Base-by-base conservation (phyloP, 2,888 invertebrate genomes). In the Agriotes lineatus region DNA sequence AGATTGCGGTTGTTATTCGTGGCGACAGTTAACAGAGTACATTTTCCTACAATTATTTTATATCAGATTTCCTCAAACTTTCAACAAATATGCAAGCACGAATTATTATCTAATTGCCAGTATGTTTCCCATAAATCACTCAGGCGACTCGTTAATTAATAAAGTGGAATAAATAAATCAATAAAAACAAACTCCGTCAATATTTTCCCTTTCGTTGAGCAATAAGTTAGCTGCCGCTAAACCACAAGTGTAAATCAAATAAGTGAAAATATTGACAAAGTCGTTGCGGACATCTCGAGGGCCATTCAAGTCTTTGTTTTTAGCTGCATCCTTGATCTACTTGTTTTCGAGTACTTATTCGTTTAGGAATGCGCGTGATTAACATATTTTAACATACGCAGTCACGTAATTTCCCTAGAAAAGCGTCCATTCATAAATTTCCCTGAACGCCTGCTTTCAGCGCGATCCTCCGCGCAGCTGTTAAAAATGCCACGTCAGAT, bases 321-420 rank as follows among this genome's bases (percentile, higher is more conserved):
- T 57, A 64, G 37, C 25, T 35, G 45, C 62, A 67, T 62, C 62
- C 62, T 67, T 67, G 67, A 62, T 67, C 62, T 67, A 67, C 58
- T 67, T 67, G 42, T 50, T 18, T 39, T 33, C 45, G 39, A 50
- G 20, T 45, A 39, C 25, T 19, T 14, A 33, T 59, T 50, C 37
- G 22, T 59, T 39, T 54, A 54, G 42, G 54, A 60, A 60, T 52
- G 45, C 20, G 39, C 12, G 12, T 35, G 56, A 67, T 62, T 67
- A 62, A 39, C 67, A 67, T 62, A 67, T 54, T 56, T 61, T 67
- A 56, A 56, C 59, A 60, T 56, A 45, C 39, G 16, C 16, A 25
- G 58, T 56, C 64, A 64, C 56, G 35, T 22, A 30, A 59, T 44
- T 44, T 66, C 56, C 9, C 10, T 19, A 10, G 52, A 59, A 67